A percentile compares a stretch with the other conserved stretches of the same genome.
phyloP scores from a whole-genome alignment of 2,113 vertebrate species.

The Tor tambroides region DNA sequence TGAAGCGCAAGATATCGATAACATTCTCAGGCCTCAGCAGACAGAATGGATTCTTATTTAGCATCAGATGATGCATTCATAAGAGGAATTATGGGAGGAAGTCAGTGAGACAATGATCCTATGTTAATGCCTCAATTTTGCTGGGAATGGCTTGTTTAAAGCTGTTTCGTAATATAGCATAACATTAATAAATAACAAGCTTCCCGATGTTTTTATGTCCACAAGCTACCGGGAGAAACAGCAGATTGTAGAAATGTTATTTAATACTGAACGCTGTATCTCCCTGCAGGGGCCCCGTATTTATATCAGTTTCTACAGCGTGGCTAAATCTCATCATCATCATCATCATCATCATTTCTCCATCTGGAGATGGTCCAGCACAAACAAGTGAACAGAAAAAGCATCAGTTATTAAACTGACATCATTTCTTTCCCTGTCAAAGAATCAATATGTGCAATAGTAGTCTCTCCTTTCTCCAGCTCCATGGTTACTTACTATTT shows the following conservation, averaged over 20 bases:
- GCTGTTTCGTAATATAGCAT: background rate
- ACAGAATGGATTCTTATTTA: no score
- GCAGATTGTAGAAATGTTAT: background rate
- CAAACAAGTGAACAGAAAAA: background rate
- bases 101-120: background rate
- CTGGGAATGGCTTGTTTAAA: background rate
- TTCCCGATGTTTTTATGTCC: background rate
- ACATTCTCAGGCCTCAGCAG: no score
- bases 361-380: background rate
- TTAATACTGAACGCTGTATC: background rate
- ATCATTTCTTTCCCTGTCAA: constrained; percentile 23
- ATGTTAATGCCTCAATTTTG: background rate
- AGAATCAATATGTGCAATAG: background rate
- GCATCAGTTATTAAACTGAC: constrained; percentile 31
- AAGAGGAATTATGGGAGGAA: no score
- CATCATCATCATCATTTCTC: background rate
- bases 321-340: background rate
- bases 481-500: constrained; percentile 14
- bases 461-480: background rate
- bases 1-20: no score
- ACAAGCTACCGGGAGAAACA: background rate
- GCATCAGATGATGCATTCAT: no score
- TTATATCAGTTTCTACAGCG: background rate
- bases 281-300: background rate
- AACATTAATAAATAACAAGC: background rate